These are phyloP conservation scores for Spondyliosoma cantharus DNA, from an alignment of 2,797 vertebrate species.

Conservation along the genomic window DNA sequence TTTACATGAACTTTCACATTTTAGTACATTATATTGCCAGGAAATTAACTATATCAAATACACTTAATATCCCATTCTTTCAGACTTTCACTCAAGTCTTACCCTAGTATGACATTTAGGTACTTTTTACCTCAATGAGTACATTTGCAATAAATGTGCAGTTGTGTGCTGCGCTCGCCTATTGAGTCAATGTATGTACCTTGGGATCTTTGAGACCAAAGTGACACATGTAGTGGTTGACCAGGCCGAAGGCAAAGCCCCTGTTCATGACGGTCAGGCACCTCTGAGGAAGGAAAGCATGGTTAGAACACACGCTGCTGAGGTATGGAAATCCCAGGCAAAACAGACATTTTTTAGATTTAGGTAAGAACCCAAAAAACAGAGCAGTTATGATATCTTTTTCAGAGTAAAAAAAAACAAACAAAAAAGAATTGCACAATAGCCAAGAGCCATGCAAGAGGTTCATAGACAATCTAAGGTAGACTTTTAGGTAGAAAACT, in stretches of 20 bases:
- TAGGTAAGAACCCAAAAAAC: not conserved
- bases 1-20: too few relatives aligned
- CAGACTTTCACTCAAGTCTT: too few relatives aligned
- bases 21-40: too few relatives aligned
- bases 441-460: too few relatives aligned
- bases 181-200: constrained; percentile 77
- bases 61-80: too few relatives aligned
- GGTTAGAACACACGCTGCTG: not conserved
- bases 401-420: too few relatives aligned
- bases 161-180: not conserved
- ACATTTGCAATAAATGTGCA: not conserved
- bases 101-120: too few relatives aligned
- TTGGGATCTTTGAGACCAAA: constrained; percentile 95
- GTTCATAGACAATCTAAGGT: too few relatives aligned
- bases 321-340: not conserved
- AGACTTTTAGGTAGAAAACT: too few relatives aligned
- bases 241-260: constrained; percentile 93
- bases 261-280: constrained; percentile 98
- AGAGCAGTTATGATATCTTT: not conserved
- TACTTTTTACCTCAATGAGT: too few relatives aligned
- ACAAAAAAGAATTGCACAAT: not conserved
- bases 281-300: constrained; percentile 81
- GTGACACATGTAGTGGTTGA: constrained; percentile 96
- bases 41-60: too few relatives aligned
- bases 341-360: not conserved